Evolutionary conservation across 1,140 invertebrate species (phyloP), one percentile per base, ranked within the genome.

Genomic region (Drosophila paulistorum): DNA sequence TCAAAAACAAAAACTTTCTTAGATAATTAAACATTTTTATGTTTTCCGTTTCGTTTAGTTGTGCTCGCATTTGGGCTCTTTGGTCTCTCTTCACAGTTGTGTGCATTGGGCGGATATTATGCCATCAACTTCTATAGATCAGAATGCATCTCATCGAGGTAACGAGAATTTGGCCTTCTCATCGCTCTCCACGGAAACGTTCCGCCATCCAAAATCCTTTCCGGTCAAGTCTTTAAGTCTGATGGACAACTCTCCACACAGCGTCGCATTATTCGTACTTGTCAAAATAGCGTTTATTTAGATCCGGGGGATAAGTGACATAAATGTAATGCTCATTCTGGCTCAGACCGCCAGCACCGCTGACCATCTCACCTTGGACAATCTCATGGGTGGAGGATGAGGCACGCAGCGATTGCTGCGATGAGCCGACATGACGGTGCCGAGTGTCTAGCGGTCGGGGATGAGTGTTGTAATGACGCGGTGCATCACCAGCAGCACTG

Each of bases 261-360:
- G 7, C 13, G 26, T 20, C 30, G 30, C 5, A 30, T 68, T 86
- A 92, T 77, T 92, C 93, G 91, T 95, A 96, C 95, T 96, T 96
- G 93, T 96, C 96, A 65, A 96, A 93, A 74, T 96, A 94, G 60
- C 96, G 93, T 77, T 96, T 94, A 92, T 97, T 96, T 39, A 97
- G 93, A 92, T 97, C 96, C 11, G 96, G 96, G 60, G 96, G 96
- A 93, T 97, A 97, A 57, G 96, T 96, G 68, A 96, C 96, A 92
- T 96, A 97, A 75, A 97, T 97, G 92, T 97, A 97, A 91, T 96
- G 96, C 92, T 96, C 92, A 92, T 94, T 93, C 91, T 94, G 91
- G 14, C 84, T 90, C 37, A 85, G 60, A n/a, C 61, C 33, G 11
- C 54, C 26, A 13, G 14, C 77, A 17, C 57, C 10, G 14, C 54